Evolutionary conservation across 2,113 vertebrate genomes (phyloP).

Genomic region (Esox niger): DNA sequence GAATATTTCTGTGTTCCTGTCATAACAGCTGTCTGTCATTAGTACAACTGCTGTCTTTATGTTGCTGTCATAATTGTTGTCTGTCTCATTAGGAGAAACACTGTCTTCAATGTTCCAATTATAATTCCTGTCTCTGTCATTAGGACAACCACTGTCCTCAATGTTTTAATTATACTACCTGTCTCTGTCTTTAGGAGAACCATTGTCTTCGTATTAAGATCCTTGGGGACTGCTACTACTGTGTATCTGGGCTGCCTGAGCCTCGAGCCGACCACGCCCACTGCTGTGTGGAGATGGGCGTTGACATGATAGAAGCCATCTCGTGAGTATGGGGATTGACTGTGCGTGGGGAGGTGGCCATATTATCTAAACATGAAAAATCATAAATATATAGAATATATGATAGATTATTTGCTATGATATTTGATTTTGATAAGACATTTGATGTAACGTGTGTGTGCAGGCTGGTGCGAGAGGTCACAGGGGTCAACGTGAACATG

Average conservation of each 20-base stretch:
- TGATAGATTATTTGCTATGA: no score
- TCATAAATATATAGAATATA: no score
- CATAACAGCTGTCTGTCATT: neutral
- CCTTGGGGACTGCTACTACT: conserved; percentile 94
- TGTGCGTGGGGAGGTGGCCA: neutral
- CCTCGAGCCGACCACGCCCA: conserved; percentile 92
- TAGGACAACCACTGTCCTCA: no score
- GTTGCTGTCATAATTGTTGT: neutral
- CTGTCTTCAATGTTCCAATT: no score
- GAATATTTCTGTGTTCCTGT: no score
- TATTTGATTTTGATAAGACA: no score
- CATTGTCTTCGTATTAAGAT: conserved; percentile 96
- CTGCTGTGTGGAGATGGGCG: conserved; percentile 97
- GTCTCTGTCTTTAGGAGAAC: conserved; percentile 79
- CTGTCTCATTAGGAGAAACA: neutral
- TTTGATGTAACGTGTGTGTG: neutral
- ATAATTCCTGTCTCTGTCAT: no score
- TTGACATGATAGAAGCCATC: conserved; percentile 98
- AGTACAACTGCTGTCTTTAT: neutral
- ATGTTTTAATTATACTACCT: no score
- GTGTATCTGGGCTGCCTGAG: conserved; percentile 90
- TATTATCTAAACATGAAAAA: neutral
- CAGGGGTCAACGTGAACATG: conserved; percentile 98
- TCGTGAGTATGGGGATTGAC: conserved; percentile 77
- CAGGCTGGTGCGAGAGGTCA: conserved; percentile 94